These are phyloP conservation scores for Anhinga rufa DNA, from an alignment of 2,113 vertebrate genomes.

Conservation along the genomic window DNA sequence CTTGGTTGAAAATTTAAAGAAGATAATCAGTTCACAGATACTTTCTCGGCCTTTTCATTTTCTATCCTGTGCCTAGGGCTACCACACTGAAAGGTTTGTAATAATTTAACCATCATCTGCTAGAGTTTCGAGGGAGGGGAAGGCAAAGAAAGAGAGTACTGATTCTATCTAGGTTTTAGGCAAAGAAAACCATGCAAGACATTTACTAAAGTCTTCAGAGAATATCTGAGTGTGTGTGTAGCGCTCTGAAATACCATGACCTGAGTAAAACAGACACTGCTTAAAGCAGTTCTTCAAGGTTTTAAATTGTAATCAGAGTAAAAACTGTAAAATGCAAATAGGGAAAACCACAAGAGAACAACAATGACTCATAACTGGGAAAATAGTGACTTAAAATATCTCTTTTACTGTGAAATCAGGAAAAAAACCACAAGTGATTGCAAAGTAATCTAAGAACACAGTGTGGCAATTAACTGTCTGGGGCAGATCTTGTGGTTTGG, in stretches of 20 bases:
- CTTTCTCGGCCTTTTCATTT: background rate
- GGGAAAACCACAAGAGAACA: background rate
- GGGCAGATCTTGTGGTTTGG: background rate
- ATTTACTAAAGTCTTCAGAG: background rate
- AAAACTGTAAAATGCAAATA: background rate
- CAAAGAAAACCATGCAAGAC: background rate
- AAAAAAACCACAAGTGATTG: background rate
- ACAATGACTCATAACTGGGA: background rate
- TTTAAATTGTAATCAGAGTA: background rate
- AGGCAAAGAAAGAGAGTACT: background rate
- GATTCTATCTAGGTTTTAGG: background rate
- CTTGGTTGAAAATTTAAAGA: conserved; percentile 33
- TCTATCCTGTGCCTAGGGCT: background rate
- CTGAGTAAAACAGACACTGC: background rate
- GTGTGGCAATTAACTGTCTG: background rate
- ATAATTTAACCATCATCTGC: background rate
- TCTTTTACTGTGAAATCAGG: background rate
- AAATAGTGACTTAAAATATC: background rate
- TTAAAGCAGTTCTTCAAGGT: background rate
- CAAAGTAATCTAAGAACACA: background rate
- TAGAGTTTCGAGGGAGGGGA: background rate
- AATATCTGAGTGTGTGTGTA: background rate
- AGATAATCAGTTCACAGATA: background rate
- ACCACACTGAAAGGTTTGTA: background rate
- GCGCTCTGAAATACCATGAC: background rate